phyloP scores from a whole-genome alignment of 2,113 vertebrate species.

The Ivindomyrus marchei region DNA sequence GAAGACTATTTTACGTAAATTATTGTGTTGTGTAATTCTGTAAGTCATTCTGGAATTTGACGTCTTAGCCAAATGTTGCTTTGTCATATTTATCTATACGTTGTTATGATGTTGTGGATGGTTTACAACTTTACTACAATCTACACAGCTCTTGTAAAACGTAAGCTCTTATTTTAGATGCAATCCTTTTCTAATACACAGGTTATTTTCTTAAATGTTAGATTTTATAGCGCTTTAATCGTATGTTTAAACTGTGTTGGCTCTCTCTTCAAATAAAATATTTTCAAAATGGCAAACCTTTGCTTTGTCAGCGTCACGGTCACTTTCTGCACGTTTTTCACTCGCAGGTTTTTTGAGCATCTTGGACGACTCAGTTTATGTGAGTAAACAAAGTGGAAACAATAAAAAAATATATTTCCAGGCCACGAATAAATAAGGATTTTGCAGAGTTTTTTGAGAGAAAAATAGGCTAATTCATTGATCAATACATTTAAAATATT shows the following conservation, averaged over 20 bases:
- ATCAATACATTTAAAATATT: neutral
- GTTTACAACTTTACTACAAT: slow-evolving; percentile 66
- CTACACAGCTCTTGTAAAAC: slow-evolving; percentile 69
- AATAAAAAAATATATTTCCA: neutral
- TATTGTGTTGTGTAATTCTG: slow-evolving; percentile 75
- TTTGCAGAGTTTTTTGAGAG: neutral
- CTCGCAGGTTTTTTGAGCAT: neutral
- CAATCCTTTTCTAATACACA: slow-evolving; percentile 99
- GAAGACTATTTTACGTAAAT: slow-evolving; percentile 75
- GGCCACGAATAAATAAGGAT: neutral
- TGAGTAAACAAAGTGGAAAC: neutral
- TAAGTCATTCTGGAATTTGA: slow-evolving; percentile 77
- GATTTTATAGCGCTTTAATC: slow-evolving; percentile 99
- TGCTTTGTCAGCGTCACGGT: neutral
- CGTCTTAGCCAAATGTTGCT: slow-evolving; percentile 70
- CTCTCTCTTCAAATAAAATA: slow-evolving; percentile 89
- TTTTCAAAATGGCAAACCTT: slow-evolving; percentile 77
- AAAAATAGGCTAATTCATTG: neutral
- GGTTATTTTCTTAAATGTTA: slow-evolving; percentile 99
- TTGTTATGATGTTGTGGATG: slow-evolving; percentile 63
- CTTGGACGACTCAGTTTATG: neutral
- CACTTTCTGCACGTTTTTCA: neutral
- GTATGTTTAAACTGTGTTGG: slow-evolving; percentile 95
- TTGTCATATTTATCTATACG: slow-evolving; percentile 48
- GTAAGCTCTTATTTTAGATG: slow-evolving; percentile 96